Conservation (phyloP, 23 tunicate genomes). For the Trididemnum miniatum region DNA sequence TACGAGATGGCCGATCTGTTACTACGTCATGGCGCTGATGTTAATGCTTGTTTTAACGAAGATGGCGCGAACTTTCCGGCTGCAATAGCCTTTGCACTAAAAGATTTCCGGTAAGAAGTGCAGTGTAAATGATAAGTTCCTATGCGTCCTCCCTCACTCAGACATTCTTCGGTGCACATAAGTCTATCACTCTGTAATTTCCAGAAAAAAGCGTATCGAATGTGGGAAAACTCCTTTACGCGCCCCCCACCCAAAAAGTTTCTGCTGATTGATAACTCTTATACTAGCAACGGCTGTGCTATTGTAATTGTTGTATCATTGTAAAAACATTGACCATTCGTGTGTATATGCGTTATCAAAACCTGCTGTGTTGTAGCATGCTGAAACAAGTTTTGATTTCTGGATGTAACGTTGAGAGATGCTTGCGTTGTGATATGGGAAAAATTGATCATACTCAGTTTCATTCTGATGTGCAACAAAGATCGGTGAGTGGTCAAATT, state of each 20-base stretch:
- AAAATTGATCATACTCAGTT: conserved; percentile 48
- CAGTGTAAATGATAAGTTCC: too few relatives aligned
- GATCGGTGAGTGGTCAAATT: conserved; percentile 81
- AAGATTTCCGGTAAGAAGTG: conserved; percentile 89
- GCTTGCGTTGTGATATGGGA: conserved; percentile 65
- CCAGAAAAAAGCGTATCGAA: too few relatives aligned
- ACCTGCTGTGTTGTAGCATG: conserved; percentile 67
- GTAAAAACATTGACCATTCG: too few relatives aligned
- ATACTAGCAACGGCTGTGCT: too few relatives aligned
- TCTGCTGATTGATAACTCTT: too few relatives aligned
- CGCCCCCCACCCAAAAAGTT: too few relatives aligned
- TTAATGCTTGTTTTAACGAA: conserved; percentile 78
- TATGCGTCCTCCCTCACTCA: too few relatives aligned
- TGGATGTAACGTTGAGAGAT: conserved; percentile 73
- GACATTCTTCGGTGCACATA: too few relatives aligned
- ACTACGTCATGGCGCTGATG: conserved; percentile 65
- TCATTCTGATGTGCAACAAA: conserved; percentile 26
- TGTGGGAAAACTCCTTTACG: too few relatives aligned
- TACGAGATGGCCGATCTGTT: conserved; percentile 74
- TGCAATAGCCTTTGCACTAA: conserved; percentile 70
- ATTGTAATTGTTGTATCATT: too few relatives aligned
- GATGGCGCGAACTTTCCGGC: conserved; percentile 71
- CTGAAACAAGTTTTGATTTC: conserved; percentile 65
- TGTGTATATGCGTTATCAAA: background rate
- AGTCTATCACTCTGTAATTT: too few relatives aligned